Conservation (phyloP, 2,113 vertebrate genomes). For the Prietella phreatophila region DNA sequence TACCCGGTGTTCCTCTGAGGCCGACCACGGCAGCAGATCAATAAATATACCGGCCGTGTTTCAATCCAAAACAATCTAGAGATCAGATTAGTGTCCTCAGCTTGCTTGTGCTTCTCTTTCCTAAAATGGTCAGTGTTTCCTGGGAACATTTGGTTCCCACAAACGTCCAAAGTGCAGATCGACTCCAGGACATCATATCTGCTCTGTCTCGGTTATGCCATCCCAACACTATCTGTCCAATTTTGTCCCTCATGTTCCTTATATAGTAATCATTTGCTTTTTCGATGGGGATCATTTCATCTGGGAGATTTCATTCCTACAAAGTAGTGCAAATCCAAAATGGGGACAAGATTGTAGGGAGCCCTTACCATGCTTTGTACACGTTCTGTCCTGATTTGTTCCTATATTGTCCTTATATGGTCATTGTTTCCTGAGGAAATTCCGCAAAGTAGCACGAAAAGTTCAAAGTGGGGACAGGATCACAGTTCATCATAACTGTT, state of each 20-base stretch:
- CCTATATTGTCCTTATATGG: not conserved
- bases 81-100: not conserved
- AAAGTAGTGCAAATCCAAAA: too few species aligned
- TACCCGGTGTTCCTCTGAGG: not conserved
- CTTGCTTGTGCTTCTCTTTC: not conserved
- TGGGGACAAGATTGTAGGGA: too few species aligned
- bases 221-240: not conserved
- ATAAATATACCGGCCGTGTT: not conserved
- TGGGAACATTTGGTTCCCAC: not conserved
- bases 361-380: not conserved
- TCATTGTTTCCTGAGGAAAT: not conserved
- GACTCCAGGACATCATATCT: not conserved
- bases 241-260: not conserved
- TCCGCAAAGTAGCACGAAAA: not conserved
- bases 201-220: not conserved
- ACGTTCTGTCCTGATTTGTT: not conserved
- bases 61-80: not conserved
- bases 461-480: not conserved
- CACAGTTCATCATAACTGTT: not conserved
- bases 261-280: not conserved
- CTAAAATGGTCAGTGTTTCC: not conserved
- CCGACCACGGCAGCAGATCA: not conserved
- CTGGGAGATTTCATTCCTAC: not conserved
- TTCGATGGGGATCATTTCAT: not conserved
- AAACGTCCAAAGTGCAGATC: not conserved